phyloP scores from a whole-genome alignment of 2,888 invertebrate genomes.

The Thecocarcelia acutangulata region DNA sequence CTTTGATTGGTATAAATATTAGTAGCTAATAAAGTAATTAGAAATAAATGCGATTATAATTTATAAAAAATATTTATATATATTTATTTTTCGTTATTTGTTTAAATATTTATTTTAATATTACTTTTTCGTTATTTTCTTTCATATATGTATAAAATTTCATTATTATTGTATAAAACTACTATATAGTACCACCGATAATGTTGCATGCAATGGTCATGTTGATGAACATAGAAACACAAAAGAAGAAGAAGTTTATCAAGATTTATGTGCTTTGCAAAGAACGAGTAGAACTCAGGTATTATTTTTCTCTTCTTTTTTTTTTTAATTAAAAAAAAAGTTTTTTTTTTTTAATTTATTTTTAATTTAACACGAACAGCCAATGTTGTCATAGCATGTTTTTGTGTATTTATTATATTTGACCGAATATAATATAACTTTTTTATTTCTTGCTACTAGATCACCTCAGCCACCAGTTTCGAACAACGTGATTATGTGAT shows the following conservation, averaged over 20 bases:
- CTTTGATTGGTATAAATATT: too few species aligned
- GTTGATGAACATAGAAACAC: conserved; percentile 81
- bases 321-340: too few species aligned
- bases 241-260: conserved; percentile 95
- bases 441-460: conserved; percentile 69
- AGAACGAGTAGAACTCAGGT: conserved; percentile 83
- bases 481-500: conserved; percentile 97
- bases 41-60: too few species aligned
- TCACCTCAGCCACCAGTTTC: conserved; percentile 83
- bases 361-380: conserved; percentile 4
- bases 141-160: conserved; percentile 59
- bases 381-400: conserved; percentile 53
- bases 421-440: not conserved
- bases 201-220: conserved; percentile 81
- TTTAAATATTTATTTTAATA: too few species aligned
- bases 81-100: too few species aligned
- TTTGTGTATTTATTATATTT: conserved; percentile 1
- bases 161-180: conserved; percentile 56
- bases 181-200: conserved; percentile 83
- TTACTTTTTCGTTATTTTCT: conserved; percentile 45
- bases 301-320: conserved; percentile 70
- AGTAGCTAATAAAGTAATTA: too few species aligned
- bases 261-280: conserved; percentile 93
- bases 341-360: conserved; percentile 15
- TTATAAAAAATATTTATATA: too few species aligned